phyloP scores from a whole-genome alignment of 2,888 invertebrate genomes.

The Lycaena phlaeas region DNA sequence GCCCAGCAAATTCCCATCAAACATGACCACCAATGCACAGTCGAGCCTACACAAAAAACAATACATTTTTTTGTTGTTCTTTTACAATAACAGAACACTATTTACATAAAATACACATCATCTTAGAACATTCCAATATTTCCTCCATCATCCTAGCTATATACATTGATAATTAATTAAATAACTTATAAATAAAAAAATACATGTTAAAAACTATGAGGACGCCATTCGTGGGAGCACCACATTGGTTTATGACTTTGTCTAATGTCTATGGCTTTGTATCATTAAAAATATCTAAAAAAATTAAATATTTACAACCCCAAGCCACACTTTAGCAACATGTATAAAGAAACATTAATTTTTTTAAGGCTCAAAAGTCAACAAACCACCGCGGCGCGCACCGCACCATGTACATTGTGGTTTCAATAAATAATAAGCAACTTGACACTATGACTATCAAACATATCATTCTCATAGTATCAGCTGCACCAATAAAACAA shows the following conservation, averaged over 20 bases:
- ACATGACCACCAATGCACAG: constrained; percentile 14
- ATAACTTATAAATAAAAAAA: constrained; percentile 66
- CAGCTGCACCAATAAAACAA: constrained; percentile 26
- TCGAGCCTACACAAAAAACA: constrained; percentile 16
- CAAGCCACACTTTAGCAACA: background rate
- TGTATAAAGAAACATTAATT: background rate
- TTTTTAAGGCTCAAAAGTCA: constrained; percentile 1
- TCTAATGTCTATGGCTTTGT: no score
- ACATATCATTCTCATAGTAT: constrained; percentile 64
- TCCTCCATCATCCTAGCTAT: constrained; percentile 54
- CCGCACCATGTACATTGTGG: background rate
- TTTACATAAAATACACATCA: constrained; percentile 51
- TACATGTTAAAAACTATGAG: constrained; percentile 57
- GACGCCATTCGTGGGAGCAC: constrained; percentile 36
- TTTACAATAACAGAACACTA: constrained; percentile 57
- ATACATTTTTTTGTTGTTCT: constrained; percentile 55
- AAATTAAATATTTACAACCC: background rate
- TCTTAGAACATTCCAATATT: constrained; percentile 50
- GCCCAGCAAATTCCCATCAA: background rate
- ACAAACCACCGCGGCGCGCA: background rate
- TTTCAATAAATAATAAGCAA: constrained; percentile 18
- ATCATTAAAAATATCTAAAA: background rate
- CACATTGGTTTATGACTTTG: constrained; percentile 2
- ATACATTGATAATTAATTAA: constrained; percentile 51
- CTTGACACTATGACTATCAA: constrained; percentile 61